Conservation (phyloP, 1,140 invertebrate genomes). For the Streblospio benedicti region DNA sequence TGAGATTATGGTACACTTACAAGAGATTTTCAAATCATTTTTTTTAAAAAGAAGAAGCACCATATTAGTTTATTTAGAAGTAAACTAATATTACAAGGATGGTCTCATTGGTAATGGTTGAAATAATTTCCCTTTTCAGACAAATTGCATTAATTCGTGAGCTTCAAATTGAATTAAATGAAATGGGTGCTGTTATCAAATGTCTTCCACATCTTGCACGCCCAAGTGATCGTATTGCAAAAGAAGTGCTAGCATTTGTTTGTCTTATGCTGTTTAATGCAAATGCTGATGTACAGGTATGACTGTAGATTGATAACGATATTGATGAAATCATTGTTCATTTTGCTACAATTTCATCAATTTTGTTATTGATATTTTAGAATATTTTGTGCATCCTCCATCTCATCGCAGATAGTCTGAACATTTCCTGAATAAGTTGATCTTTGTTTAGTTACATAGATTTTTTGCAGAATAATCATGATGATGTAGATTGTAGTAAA, state of each 20-base stretch:
- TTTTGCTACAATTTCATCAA: neutral
- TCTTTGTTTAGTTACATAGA: neutral
- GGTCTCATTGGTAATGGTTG: no score
- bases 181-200: slow-evolving; percentile 36
- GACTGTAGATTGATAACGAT: neutral
- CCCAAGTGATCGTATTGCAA: slow-evolving; percentile 37
- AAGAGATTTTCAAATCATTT: neutral
- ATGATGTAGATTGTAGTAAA: no score
- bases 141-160: slow-evolving; percentile 36
- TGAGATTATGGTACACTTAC: neutral
- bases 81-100: no score
- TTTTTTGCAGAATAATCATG: no score
- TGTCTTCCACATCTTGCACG: slow-evolving; percentile 42
- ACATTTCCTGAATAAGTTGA: neutral
- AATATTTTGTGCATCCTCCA: neutral
- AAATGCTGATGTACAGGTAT: slow-evolving; percentile 45
- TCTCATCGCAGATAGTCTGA: no score
- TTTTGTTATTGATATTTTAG: neutral
- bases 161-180: slow-evolving; percentile 39
- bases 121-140: no score
- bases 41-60: neutral
- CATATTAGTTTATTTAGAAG: no score
- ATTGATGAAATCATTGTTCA: no score
- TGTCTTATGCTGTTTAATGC: slow-evolving; percentile 46
- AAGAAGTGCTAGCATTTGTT: slow-evolving; percentile 43